These are phyloP conservation scores for Frieseomelitta varia DNA, from an alignment of 1,140 invertebrate species.

Conservation along the genomic window DNA sequence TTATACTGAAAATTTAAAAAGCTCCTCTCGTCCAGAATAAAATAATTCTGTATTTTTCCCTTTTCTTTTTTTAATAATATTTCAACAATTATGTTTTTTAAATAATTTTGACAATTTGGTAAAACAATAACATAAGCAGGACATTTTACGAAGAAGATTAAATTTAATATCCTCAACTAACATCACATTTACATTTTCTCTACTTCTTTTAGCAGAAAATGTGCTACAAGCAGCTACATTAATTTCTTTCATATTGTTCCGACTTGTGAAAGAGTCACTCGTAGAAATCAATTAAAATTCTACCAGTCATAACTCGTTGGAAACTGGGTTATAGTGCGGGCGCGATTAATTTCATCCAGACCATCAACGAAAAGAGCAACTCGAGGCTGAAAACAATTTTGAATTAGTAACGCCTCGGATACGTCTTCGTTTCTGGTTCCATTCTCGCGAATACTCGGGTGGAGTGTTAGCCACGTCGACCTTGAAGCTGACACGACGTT, in stretches of 20 bases:
- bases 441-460: not conserved
- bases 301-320: too few relatives aligned
- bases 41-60: not conserved
- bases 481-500: not conserved
- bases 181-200: not conserved
- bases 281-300: not conserved
- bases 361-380: not conserved
- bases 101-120: too few relatives aligned
- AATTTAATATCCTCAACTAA: not conserved
- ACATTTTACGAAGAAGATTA: not conserved
- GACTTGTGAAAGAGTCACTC: too few relatives aligned
- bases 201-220: not conserved
- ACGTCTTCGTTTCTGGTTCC: not conserved
- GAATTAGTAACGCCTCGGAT: not conserved
- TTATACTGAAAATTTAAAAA: not conserved
- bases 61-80: too few relatives aligned
- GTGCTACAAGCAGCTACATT: not conserved
- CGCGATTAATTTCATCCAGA: not conserved
- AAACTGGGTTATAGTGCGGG: not conserved
- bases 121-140: not conserved
- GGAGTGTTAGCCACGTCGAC: not conserved
- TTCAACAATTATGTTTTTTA: too few relatives aligned
- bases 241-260: not conserved
- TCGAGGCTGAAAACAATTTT: conserved; percentile 6
- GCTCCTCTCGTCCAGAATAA: not conserved